Base-by-base conservation (phyloP, 1,140 invertebrate genomes). In the Lucilia sericata region DNA sequence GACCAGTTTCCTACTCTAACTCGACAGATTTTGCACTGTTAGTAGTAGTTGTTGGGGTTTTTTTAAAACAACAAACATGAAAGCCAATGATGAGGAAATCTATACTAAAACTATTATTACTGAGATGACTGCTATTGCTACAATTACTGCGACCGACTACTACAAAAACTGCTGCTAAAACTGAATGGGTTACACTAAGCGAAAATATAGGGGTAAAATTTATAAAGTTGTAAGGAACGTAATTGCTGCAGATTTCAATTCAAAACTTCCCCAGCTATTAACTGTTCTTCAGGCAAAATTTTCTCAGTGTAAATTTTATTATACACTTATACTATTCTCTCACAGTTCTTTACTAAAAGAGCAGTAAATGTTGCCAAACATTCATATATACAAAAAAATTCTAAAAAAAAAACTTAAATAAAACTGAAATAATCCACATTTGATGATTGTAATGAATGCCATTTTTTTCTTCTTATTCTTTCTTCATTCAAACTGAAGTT, bases 81-180 rank as follows among this genome's bases (percentile, higher is more conserved):
- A 70, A 70, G 19, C 65, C 65, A 70, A 70, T 70, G 65, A 70
- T 70, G 65, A 70, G 65, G 65, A 70, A 70, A 70, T 70, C 65
- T 25, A 25, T 25, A 70, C 65, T 70, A 70, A 70, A 70, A 70
- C 65, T 70, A 70, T 70, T 70, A 70, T 70, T 60, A n/a, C 55
- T 5, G 14, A 17, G 14, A 60, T 60, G 55, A 42, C 42, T 42
- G 42, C 42, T 42, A 42, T 42, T 42, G 42, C 42, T 42, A 42
- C 42, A 42, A 60, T 60, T 60, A 60, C 55, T 21, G 19, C 19
- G n/a, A 70, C 65, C 8, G 9, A 70, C 65, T 70, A 21, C 42
- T 42, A 42, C 49, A 55, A 25, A 70, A 70, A 70, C n/a, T 21
- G 7, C 65, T 25, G 8, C 21, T 70, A 21, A 21, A 70, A 25